phyloP scores from a whole-genome alignment of 2,888 invertebrate species.

The Deroplatys truncata region DNA sequence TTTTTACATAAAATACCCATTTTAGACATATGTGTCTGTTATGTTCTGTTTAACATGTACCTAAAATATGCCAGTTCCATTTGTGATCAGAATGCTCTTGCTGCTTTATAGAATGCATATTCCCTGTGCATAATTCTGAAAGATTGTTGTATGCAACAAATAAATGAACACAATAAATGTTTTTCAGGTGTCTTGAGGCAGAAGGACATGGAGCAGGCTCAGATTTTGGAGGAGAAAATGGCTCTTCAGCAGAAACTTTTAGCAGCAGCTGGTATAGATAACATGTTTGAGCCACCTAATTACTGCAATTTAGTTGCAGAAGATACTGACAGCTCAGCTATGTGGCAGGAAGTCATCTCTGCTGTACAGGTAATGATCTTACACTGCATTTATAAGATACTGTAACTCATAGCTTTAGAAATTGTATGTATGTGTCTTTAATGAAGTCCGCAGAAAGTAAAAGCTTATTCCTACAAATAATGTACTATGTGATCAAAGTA shows the following conservation, averaged over 20 bases:
- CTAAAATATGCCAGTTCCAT: not conserved
- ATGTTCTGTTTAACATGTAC: not conserved
- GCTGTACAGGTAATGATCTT: slow-evolving; percentile 59
- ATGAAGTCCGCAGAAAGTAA: too few species aligned
- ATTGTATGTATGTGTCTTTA: too few species aligned
- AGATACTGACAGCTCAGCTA: slow-evolving; percentile 65
- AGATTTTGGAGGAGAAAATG: slow-evolving; percentile 85
- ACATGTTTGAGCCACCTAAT: slow-evolving; percentile 61
- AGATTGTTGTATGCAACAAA: not conserved
- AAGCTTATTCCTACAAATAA: too few species aligned
- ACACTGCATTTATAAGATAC: not conserved
- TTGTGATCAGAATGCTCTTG: not conserved
- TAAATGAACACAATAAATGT: not conserved
- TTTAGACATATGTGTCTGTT: too few species aligned
- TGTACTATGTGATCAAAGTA: too few species aligned
- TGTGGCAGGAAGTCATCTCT: slow-evolving; percentile 78
- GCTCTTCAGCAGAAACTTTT: slow-evolving; percentile 73
- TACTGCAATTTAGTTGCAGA: slow-evolving; percentile 72
- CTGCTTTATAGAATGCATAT: not conserved
- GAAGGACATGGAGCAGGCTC: slow-evolving; percentile 83
- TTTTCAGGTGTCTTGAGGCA: slow-evolving; percentile 72
- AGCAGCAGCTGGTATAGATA: slow-evolving; percentile 56
- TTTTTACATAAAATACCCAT: too few species aligned
- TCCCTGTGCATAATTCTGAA: not conserved
- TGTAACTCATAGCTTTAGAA: too few species aligned